Base-by-base conservation (phyloP, 1,140 invertebrate species). In the Mactra quadrangularis region DNA sequence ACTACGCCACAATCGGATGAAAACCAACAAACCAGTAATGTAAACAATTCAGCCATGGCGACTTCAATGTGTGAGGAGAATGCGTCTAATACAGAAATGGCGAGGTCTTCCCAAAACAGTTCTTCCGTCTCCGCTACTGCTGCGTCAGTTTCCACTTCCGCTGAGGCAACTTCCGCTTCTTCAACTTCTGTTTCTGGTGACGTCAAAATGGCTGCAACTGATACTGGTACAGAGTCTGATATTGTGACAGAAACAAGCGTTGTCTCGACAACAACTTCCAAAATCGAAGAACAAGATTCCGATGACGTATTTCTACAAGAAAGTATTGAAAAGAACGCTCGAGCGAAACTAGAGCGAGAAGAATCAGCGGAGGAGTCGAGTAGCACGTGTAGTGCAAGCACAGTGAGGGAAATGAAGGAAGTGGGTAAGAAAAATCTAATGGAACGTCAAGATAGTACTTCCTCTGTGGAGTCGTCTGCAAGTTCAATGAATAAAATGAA, bases 331-430 rank as follows among this genome's bases (percentile, higher is more conserved):
- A 41, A 38, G 7, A 22, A 31, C 19, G 29, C 3, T 52, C 11
- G 31, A 4, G 19, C 17, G n/a, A 35, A 31, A 52, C 50, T 74
- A 35, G 59, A 78, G 27, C 35, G 60, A 11, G 75, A 78, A 35
- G 75, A 66, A 38, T 41, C 38, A 7, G 50, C 59, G 0, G 25
- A 33, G 6, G 75, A 78, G 19, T 66, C 60, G 11, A 78, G 60
- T 35, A 78, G 75, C 47, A 68, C 62, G 47, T 66, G 75, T 45
- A 78, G 60, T 31, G 75, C 75, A 4, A 78, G 75, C 27, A 78
- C 75, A 17, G 62, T 78, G 17, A 41, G 45, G 7, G 62, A 78
- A 35, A 33, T 22, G 15, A 22, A 50, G n/a, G 25, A 41, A 38
- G 3, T 31, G 31, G 11, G 19, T 31, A 33, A 55, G 3, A 35